Evolutionary conservation across 2,888 invertebrate species (phyloP).

Genomic region (Hanleya hanleyi): DNA sequence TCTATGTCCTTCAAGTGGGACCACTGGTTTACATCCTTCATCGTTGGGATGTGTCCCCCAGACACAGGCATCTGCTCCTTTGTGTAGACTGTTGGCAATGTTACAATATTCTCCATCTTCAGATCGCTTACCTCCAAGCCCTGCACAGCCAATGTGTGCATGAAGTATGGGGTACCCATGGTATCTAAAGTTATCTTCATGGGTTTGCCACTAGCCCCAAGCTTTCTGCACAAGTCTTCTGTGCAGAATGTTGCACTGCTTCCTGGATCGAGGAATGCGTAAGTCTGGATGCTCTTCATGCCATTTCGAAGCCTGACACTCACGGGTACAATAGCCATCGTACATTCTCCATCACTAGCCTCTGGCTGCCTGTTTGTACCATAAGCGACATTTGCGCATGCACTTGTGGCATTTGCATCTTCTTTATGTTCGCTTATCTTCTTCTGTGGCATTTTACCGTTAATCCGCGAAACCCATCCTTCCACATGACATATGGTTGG

Average conservation of each 20-base stretch:
- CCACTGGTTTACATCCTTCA: slow-evolving; percentile 30
- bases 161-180: neutral
- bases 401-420: too few relatives aligned
- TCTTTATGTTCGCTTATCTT: too few relatives aligned
- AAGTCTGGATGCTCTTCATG: neutral
- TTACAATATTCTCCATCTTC: slow-evolving; percentile 8
- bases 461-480: too few relatives aligned
- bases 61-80: slow-evolving; percentile 29
- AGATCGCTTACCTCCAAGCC: slow-evolving; percentile 20
- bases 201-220: slow-evolving; percentile 1
- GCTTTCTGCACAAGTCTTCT: neutral
- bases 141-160: neutral
- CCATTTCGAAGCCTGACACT: slow-evolving; percentile 4
- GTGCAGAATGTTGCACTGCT: slow-evolving; percentile 24
- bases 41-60: slow-evolving; percentile 22
- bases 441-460: too few relatives aligned
- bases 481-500: slow-evolving; percentile 14
- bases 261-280: slow-evolving; percentile 19
- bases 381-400: too few relatives aligned
- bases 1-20: slow-evolving; percentile 20
- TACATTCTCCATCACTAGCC: slow-evolving; percentile 13
- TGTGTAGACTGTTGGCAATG: slow-evolving; percentile 26
- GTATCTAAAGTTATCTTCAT: slow-evolving; percentile 12
- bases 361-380: neutral
- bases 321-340: slow-evolving; percentile 24